phyloP scores from a whole-genome alignment of 2,797 vertebrate species.

The Mormyrus hasselquistii region DNA sequence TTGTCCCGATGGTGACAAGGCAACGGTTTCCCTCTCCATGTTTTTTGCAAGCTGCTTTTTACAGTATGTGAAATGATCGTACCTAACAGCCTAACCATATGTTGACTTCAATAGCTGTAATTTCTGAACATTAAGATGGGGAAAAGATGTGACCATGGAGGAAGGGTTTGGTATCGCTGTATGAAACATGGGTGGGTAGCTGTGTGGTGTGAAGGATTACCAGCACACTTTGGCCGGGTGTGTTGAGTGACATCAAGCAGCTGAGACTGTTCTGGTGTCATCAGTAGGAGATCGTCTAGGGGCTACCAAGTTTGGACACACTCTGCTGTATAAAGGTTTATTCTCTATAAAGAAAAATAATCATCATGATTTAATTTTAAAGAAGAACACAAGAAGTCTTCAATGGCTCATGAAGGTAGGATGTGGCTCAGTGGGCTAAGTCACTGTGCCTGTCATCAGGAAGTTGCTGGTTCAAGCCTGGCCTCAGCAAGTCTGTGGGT shows the following conservation, averaged over 20 bases:
- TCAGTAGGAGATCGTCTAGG: not conserved
- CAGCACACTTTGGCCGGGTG: not conserved
- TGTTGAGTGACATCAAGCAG: not conserved
- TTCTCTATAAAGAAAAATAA: constrained; percentile 1
- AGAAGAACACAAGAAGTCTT: not conserved
- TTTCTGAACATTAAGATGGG: not conserved
- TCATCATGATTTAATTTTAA: not conserved
- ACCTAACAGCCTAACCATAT: not conserved
- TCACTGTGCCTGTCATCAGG: not conserved
- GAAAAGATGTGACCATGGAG: not conserved
- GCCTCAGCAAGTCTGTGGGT: not conserved
- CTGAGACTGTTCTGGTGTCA: not conserved
- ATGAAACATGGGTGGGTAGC: not conserved
- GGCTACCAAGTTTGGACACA: not conserved
- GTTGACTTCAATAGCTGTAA: not conserved
- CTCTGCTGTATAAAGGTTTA: not conserved
- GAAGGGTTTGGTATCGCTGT: not conserved
- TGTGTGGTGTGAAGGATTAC: not conserved
- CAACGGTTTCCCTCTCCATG: not conserved
- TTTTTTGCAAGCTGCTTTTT: not conserved
- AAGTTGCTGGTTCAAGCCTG: not conserved
- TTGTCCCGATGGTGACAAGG: not conserved
- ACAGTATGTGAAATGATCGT: not conserved
- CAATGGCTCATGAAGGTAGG: not conserved
- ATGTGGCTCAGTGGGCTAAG: not conserved